phyloP scores from a whole-genome alignment of 2,888 invertebrate genomes.

The Netelia fuscicornis region DNA sequence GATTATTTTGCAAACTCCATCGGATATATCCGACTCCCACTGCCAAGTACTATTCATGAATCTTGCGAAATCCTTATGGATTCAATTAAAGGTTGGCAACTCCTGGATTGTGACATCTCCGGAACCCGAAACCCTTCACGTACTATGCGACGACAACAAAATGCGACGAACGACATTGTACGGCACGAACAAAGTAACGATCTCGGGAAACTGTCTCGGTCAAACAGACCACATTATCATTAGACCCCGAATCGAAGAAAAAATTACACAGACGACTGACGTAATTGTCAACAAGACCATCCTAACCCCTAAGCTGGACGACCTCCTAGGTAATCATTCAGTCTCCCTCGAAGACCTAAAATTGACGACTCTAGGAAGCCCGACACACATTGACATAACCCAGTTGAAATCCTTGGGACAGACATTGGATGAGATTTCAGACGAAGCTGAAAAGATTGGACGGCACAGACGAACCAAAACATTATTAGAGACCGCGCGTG shows the following conservation, averaged over 20 bases:
- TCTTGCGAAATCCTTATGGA: slow-evolving; percentile 8
- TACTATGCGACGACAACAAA: slow-evolving; percentile 2
- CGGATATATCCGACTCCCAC: background rate
- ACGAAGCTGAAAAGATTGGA: slow-evolving; percentile 27
- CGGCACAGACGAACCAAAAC: slow-evolving; percentile 21
- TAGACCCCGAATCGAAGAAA: background rate
- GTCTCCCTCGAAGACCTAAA: slow-evolving; percentile 1
- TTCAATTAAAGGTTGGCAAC: background rate
- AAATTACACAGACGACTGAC: slow-evolving; percentile 16
- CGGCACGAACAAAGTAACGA: slow-evolving; percentile 28
- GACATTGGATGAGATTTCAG: slow-evolving; percentile 16
- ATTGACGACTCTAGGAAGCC: slow-evolving; percentile 13
- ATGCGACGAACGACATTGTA: slow-evolving; percentile 7
- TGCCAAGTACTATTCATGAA: slow-evolving; percentile 27
- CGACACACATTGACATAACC: slow-evolving; percentile 26
- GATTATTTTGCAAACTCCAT: background rate
- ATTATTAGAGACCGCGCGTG: slow-evolving; percentile 4
- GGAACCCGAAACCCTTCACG: background rate
- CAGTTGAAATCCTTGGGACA: slow-evolving; percentile 30
- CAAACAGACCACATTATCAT: slow-evolving; percentile 19
- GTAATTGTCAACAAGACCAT: background rate
- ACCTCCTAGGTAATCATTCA: slow-evolving; percentile 5
- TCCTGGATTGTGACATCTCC: slow-evolving; percentile 23
- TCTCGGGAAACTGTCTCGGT: slow-evolving; percentile 10
- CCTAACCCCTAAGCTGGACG: background rate